phyloP scores from a whole-genome alignment of 2,113 vertebrate genomes.

The Thalassoma bifasciatum region DNA sequence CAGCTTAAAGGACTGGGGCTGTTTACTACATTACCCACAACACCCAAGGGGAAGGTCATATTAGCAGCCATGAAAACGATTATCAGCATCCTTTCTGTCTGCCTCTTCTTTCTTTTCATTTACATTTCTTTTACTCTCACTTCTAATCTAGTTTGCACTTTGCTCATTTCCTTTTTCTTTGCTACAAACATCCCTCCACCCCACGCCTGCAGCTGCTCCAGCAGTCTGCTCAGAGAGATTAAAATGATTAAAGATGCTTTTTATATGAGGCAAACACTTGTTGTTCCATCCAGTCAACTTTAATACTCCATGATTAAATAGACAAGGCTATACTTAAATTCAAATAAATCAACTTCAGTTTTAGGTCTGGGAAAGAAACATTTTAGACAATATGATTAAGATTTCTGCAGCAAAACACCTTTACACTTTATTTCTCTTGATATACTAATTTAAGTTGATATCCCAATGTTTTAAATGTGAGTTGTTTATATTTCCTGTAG shows the following conservation, averaged over 20 bases:
- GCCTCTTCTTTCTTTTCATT: not conserved
- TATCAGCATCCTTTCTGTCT: not conserved
- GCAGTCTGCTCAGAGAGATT: not conserved
- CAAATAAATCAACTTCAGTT: not conserved
- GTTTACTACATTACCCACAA: conserved; percentile 59
- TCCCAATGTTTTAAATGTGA: too few relatives aligned
- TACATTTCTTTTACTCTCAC: conserved; percentile 12
- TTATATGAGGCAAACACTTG: conserved; percentile 5
- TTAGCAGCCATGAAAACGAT: conserved; percentile 47
- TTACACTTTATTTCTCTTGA: too few relatives aligned
- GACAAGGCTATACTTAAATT: not conserved
- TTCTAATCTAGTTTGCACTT: conserved; percentile 7
- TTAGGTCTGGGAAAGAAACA: not conserved
- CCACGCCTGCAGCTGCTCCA: not conserved
- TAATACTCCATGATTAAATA: not conserved
- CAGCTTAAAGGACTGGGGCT: conserved; percentile 47
- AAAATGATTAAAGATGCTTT: not conserved
- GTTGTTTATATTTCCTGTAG: too few relatives aligned
- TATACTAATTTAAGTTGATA: too few relatives aligned
- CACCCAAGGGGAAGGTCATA: conserved; percentile 8
- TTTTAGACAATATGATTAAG: too few relatives aligned
- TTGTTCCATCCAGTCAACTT: not conserved
- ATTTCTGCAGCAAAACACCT: too few relatives aligned
- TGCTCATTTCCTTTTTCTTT: not conserved
- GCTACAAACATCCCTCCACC: too few relatives aligned